Conservation (phyloP, 2,888 invertebrate genomes). For the Plebejus anna region DNA sequence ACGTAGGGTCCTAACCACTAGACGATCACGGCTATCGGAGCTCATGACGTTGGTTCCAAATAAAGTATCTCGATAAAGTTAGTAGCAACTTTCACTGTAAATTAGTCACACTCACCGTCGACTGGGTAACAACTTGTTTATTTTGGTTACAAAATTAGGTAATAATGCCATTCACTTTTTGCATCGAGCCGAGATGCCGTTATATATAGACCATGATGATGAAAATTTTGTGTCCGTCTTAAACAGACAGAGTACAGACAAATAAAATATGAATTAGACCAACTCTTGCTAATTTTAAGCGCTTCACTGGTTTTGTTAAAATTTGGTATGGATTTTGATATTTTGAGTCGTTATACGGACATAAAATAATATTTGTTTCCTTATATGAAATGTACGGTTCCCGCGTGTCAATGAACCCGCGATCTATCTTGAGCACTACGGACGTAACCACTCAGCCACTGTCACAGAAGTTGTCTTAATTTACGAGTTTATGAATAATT, state of each 20-base stretch:
- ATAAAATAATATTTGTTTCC: too few relatives aligned
- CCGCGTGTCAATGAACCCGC: too few relatives aligned
- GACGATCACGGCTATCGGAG: conserved; percentile 78
- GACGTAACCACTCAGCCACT: too few relatives aligned
- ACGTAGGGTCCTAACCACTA: conserved; percentile 89
- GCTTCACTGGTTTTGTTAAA: too few relatives aligned
- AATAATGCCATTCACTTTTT: background rate
- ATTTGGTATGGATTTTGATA: too few relatives aligned
- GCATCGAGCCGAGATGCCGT: background rate
- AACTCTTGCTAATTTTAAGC: too few relatives aligned
- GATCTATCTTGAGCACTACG: too few relatives aligned
- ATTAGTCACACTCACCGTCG: background rate
- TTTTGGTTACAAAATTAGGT: background rate
- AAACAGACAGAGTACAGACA: too few relatives aligned
- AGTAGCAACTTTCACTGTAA: background rate
- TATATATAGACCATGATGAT: background rate
- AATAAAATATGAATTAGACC: too few relatives aligned
- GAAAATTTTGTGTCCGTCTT: too few relatives aligned
- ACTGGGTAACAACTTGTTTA: background rate
- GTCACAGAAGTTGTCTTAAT: background rate
- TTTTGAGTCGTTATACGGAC: too few relatives aligned
- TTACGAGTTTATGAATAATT: background rate
- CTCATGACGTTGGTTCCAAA: background rate
- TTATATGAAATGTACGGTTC: too few relatives aligned
- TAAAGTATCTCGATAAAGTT: background rate